These are phyloP conservation scores for Serinus canaria DNA, from an alignment of 2,113 vertebrate genomes.

Conservation along the genomic window DNA sequence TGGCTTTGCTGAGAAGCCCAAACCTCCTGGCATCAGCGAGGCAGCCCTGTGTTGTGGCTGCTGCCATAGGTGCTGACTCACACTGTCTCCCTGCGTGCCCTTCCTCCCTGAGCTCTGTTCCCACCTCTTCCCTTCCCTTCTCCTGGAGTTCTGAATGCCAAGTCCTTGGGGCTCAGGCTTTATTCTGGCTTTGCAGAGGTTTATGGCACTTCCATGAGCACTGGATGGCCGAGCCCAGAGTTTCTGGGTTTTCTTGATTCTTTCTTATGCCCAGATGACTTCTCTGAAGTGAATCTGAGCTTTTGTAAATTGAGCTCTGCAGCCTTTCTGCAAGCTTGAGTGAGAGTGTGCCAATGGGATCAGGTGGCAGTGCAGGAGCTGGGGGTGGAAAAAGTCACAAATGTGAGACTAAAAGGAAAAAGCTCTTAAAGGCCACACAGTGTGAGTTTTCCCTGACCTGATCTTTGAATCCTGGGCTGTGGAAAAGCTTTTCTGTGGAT, in stretches of 20 bases:
- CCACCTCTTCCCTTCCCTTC: not conserved
- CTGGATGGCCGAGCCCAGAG: not conserved
- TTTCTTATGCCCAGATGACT: not conserved
- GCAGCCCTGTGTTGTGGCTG: not conserved
- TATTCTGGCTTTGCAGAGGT: not conserved
- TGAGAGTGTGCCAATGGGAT: not conserved
- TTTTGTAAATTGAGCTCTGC: not conserved
- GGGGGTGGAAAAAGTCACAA: not conserved
- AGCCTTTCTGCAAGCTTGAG: not conserved
- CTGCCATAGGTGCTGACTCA: constrained; percentile 43
- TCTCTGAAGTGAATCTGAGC: not conserved
- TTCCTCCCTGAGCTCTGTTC: not conserved
- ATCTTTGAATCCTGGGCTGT: not conserved
- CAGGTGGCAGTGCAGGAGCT: not conserved
- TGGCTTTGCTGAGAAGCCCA: not conserved
- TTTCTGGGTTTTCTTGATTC: not conserved
- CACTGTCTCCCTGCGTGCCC: not conserved
- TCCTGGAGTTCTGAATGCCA: not conserved
- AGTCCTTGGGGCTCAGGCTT: not conserved
- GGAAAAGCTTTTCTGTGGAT: not conserved
- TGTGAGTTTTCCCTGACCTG: not conserved
- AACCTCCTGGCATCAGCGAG: not conserved
- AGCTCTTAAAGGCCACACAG: not conserved
- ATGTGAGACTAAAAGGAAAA: not conserved
- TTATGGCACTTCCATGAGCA: not conserved